Evolutionary conservation across 1,140 invertebrate species (phyloP).

Genomic region (Microvelia longipes): DNA sequence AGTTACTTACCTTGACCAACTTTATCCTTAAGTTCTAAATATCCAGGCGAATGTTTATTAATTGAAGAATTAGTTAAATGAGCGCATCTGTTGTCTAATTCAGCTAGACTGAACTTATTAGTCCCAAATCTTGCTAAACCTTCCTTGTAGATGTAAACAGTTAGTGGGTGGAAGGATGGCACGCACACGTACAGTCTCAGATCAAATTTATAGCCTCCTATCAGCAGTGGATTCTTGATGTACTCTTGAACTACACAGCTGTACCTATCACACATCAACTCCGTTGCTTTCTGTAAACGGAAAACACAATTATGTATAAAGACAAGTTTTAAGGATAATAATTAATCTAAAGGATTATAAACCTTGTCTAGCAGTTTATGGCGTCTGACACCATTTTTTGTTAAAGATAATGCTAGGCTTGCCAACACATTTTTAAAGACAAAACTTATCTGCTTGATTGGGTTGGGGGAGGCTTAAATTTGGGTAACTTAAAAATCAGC

Average conservation of each 20-base stretch:
- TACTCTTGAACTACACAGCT: conserved; percentile 66
- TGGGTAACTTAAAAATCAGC: too few species aligned
- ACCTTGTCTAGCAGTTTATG: background rate
- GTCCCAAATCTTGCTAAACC: conserved; percentile 54
- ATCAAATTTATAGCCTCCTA: conserved; percentile 79
- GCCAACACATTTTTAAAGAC: too few species aligned
- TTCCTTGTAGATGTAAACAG: conserved; percentile 67
- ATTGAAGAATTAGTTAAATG: conserved; percentile 79
- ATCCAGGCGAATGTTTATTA: conserved; percentile 63
- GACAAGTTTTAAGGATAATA: background rate
- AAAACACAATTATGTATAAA: conserved; percentile 9
- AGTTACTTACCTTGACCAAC: conserved; percentile 59
- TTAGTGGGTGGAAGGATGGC: conserved; percentile 62
- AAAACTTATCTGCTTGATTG: too few species aligned
- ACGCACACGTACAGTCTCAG: conserved; percentile 69
- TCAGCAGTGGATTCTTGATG: conserved; percentile 67
- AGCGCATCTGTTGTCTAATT: conserved; percentile 68
- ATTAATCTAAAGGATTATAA: background rate
- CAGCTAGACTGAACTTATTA: conserved; percentile 65
- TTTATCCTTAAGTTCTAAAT: conserved; percentile 60
- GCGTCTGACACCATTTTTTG: too few species aligned
- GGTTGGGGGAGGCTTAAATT: too few species aligned
- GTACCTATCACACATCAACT: conserved; percentile 49
- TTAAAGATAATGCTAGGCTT: too few species aligned
- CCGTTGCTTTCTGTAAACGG: conserved; percentile 50